Evolutionary conservation across 2,888 invertebrate species (phyloP).

Genomic region (Hirtodrosophila confusa): DNA sequence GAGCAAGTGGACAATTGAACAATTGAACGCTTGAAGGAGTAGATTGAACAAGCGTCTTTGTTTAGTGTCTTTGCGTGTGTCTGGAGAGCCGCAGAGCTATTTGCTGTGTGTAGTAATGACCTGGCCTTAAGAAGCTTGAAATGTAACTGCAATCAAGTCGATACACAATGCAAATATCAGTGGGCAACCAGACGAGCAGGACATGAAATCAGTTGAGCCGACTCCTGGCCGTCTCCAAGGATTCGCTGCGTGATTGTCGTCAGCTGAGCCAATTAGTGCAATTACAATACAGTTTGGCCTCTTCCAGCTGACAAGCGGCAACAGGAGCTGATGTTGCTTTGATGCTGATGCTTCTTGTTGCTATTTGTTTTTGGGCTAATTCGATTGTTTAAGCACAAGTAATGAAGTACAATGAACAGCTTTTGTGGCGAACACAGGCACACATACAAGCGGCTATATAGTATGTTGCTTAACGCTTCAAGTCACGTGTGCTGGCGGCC

Average conservation of each 20-base stretch:
- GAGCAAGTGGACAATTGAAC: constrained; percentile 4
- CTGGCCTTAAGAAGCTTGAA: constrained; percentile 11
- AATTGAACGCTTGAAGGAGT: constrained; percentile 17
- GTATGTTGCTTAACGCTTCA: constrained; percentile 31
- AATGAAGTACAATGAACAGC: constrained; percentile 51
- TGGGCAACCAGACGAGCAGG: background rate
- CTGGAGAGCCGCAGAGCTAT: background rate
- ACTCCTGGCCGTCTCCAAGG: too few species aligned
- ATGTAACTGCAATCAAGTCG: constrained; percentile 43
- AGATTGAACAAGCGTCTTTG: constrained; percentile 20
- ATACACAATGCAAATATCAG: constrained; percentile 40
- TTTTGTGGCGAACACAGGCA: constrained; percentile 22
- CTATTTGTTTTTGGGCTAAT: constrained; percentile 54
- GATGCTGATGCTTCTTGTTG: constrained; percentile 33
- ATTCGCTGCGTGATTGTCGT: background rate
- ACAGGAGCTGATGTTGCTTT: constrained; percentile 16
- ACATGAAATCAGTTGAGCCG: too few species aligned
- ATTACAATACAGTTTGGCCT: constrained; percentile 20
- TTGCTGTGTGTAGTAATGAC: constrained; percentile 11
- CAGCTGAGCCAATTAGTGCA: constrained; percentile 16
- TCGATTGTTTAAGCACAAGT: constrained; percentile 69
- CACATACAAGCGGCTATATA: background rate
- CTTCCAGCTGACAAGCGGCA: constrained; percentile 13
- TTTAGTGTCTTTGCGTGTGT: constrained; percentile 18
- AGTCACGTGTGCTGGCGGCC: constrained; percentile 40